These are phyloP conservation scores for Torymus texanus DNA, from an alignment of 2,888 invertebrate species.

Conservation along the genomic window DNA sequence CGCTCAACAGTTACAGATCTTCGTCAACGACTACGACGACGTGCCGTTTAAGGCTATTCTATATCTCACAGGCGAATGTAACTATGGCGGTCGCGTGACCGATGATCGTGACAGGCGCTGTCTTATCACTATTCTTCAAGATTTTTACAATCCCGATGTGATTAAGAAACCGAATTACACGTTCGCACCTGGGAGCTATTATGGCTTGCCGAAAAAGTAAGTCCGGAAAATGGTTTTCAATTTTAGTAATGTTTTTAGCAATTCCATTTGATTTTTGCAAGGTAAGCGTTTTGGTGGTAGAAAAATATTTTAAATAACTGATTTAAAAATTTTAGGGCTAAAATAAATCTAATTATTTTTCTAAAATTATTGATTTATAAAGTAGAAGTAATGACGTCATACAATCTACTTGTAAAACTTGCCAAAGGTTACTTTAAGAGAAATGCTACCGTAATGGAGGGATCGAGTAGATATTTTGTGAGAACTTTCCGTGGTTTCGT, in stretches of 20 bases:
- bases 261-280: neutral
- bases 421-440: no score
- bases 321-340: no score
- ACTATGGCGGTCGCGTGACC: conserved; percentile 91
- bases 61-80: conserved; percentile 93
- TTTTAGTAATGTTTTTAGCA: neutral
- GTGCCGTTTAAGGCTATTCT: conserved; percentile 89
- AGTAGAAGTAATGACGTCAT: no score
- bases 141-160: conserved; percentile 83
- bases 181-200: conserved; percentile 78
- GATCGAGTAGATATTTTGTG: no score
- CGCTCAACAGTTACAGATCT: conserved; percentile 87
- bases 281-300: no score
- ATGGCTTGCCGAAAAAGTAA: conserved; percentile 81
- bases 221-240: neutral
- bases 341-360: no score
- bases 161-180: conserved; percentile 81
- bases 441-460: no score
- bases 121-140: conserved; percentile 84
- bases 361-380: no score
- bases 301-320: no score
- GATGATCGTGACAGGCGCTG: conserved; percentile 90
- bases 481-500: no score
- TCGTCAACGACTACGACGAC: conserved; percentile 86
- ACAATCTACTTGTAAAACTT: no score